Percentiles rank a stretch among this genome's conserved stretches.
These are phyloP conservation scores for Muricea muricata DNA, from an alignment of 92 coral and sea anemone genomes.

Conservation along the genomic window DNA sequence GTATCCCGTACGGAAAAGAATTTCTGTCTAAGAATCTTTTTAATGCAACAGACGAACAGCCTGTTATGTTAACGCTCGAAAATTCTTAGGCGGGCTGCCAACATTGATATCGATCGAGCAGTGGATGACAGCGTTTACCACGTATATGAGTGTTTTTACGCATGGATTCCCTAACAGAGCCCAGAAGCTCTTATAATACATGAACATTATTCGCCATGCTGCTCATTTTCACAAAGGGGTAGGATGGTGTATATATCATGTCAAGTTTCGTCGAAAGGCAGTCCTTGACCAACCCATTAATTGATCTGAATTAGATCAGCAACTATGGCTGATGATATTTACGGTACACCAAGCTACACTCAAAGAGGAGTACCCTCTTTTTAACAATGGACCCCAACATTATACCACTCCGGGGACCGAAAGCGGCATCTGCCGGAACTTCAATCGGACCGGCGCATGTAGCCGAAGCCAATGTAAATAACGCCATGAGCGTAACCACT, in stretches of 20 bases:
- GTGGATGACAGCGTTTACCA: slow-evolving; percentile 58
- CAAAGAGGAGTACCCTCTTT: slow-evolving; percentile 64
- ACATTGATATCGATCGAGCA: slow-evolving; percentile 40
- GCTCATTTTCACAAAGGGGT: slow-evolving; percentile 51
- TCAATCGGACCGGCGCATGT: too few relatives aligned
- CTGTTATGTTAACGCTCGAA: slow-evolving; percentile 30
- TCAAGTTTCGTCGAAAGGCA: slow-evolving; percentile 61
- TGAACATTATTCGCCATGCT: slow-evolving; percentile 48
- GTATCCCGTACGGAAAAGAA: slow-evolving; percentile 30
- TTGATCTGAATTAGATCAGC: slow-evolving; percentile 60
- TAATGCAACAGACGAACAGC: neutral
- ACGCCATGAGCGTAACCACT: too few relatives aligned
- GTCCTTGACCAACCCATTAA: slow-evolving; percentile 41
- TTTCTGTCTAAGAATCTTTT: slow-evolving; percentile 34
- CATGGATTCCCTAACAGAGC: slow-evolving; percentile 41
- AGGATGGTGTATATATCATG: slow-evolving; percentile 60
- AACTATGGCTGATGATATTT: slow-evolving; percentile 57
- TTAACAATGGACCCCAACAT: slow-evolving; percentile 56
- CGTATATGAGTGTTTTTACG: slow-evolving; percentile 52
- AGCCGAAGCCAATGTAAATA: too few relatives aligned
- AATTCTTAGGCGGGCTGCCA: neutral
- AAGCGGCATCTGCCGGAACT: too few relatives aligned
- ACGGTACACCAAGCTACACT: slow-evolving; percentile 52
- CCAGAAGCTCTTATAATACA: slow-evolving; percentile 38
- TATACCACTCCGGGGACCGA: neutral